Base-by-base conservation (phyloP, 2,797 vertebrate species). In the Steatocranus sp. region DNA sequence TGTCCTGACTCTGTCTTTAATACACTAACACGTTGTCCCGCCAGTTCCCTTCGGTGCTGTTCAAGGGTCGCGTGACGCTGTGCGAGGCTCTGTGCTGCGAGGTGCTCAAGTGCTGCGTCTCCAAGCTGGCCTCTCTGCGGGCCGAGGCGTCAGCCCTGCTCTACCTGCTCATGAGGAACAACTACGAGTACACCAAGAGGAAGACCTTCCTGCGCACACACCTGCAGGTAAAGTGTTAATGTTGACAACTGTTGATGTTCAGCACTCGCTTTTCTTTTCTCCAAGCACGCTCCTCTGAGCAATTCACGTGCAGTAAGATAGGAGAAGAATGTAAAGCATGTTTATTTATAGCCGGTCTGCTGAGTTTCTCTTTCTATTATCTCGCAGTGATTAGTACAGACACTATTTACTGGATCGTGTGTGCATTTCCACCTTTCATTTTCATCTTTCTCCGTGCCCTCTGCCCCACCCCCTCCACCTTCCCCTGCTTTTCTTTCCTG, bases 111-210 rank as follows among this genome's bases (percentile, higher is more conserved):
- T 99, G 98, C 88, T 99, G 98, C 75, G 98, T 98, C 32, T 99
- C 98, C 34, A 99, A 98, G 91, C 95, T 99, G 90, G 96, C 93
- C 6, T 97, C 96, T 10, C 97, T 98, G 0, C 94, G 98, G 76
- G 97, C 97, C 0, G 98, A 99, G 92, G 98, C 98, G 1, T 98
- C 98, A 0, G 97, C 97, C 11, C 96, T 99, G 89, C 96, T 99
- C 49, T 99, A 99, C 90, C 96, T 99, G 82, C 96, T 99, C 80
- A 99, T 99, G 99, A 97, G 96, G 81, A 98, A 97, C 92, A 99
- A 99, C 94, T 99, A 98, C 38, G 98, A 99, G 82, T 98, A 97
- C 95, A 99, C 98, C 86, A 99, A 98, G 94, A 97, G 97, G 88
- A 98, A 96, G 92, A 98, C 96, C 0, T 99, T 99, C 92, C 92